These are phyloP conservation scores for Hyperoplus lanceolatus DNA, from an alignment of 2,797 vertebrate genomes.

Conservation along the genomic window DNA sequence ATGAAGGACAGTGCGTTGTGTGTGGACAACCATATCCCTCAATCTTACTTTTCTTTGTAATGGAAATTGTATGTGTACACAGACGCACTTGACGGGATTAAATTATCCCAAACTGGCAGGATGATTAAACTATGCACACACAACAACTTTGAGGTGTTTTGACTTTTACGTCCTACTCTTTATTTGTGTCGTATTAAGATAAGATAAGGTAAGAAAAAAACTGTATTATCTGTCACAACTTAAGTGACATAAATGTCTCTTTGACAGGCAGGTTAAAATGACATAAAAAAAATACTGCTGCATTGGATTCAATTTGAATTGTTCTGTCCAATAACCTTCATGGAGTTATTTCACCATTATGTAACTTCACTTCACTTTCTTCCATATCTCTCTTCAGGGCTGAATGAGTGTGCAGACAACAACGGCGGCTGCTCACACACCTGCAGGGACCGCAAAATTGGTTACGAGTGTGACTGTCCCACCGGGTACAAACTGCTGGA, in stretches of 20 bases:
- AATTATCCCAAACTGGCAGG: slow-evolving; percentile 35
- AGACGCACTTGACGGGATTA: slow-evolving; percentile 19
- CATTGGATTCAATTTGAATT: neutral
- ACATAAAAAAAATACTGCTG: too few relatives aligned
- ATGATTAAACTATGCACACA: slow-evolving; percentile 35
- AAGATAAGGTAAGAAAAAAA: too few relatives aligned
- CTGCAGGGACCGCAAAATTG: slow-evolving; percentile 93
- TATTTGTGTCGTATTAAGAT: slow-evolving; percentile 9
- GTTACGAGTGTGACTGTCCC: slow-evolving; percentile 95
- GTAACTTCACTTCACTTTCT: slow-evolving; percentile 24
- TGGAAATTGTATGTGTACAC: slow-evolving; percentile 9
- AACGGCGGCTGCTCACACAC: slow-evolving; percentile 98
- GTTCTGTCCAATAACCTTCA: slow-evolving; percentile 20
- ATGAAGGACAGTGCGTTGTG: slow-evolving; percentile 21
- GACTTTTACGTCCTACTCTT: slow-evolving; percentile 29
- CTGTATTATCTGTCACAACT: too few relatives aligned
- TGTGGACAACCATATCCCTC: slow-evolving; percentile 26
- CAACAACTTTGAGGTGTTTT: slow-evolving; percentile 10
- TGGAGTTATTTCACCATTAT: slow-evolving; percentile 44
- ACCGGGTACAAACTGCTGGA: slow-evolving; percentile 95
- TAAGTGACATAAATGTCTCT: too few relatives aligned
- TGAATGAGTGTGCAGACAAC: slow-evolving; percentile 93
- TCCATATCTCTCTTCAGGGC: slow-evolving; percentile 80
- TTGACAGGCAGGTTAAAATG: too few relatives aligned
- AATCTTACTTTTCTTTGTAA: slow-evolving; percentile 8